A percentile compares a stretch with the other conserved stretches of the same genome.
Evolutionary conservation across 2,888 invertebrate species (phyloP).

Genomic region (Cheilosia variabilis): DNA sequence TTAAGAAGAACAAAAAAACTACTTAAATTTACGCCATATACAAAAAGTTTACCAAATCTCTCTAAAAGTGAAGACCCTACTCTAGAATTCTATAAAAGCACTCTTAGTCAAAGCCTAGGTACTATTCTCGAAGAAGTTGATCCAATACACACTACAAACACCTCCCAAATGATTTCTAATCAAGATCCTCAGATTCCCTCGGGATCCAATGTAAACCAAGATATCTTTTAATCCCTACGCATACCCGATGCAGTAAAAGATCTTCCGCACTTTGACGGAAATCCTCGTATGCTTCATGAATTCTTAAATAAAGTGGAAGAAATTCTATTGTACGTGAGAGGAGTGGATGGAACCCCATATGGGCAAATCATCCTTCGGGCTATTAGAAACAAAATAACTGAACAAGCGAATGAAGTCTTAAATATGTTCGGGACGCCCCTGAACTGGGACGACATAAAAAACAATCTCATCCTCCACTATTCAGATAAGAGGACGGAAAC

Average conservation of each 20-base stretch:
- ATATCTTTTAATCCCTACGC: conserved; percentile 10
- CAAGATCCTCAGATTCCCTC: not conserved
- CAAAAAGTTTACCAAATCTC: not conserved
- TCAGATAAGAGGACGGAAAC: conserved; percentile 56
- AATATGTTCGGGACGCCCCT: conserved; percentile 67
- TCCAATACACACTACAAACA: not conserved
- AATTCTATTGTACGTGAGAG: conserved; percentile 27
- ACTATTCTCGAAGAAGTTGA: not conserved
- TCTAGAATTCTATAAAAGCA: not conserved
- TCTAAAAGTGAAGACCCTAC: not conserved
- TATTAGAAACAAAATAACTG: conserved; percentile 51
- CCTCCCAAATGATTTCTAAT: not conserved
- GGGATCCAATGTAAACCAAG: conserved; percentile 2
- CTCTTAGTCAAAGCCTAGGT: not conserved
- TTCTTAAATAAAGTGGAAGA: conserved; percentile 38
- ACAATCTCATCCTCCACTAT: conserved; percentile 50
- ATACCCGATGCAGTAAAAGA: conserved; percentile 63
- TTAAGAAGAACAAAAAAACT: not conserved
- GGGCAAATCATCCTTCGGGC: conserved; percentile 30
- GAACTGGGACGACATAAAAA: conserved; percentile 46
- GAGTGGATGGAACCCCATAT: conserved; percentile 29
- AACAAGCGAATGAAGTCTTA: conserved; percentile 55
- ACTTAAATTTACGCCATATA: not conserved
- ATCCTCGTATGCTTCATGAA: conserved; percentile 33
- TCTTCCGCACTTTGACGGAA: conserved; percentile 25